Evolutionary conservation across 1,140 invertebrate genomes (phyloP), one percentile per base, ranked within the genome.

Genomic region (Chrysopa pallens): DNA sequence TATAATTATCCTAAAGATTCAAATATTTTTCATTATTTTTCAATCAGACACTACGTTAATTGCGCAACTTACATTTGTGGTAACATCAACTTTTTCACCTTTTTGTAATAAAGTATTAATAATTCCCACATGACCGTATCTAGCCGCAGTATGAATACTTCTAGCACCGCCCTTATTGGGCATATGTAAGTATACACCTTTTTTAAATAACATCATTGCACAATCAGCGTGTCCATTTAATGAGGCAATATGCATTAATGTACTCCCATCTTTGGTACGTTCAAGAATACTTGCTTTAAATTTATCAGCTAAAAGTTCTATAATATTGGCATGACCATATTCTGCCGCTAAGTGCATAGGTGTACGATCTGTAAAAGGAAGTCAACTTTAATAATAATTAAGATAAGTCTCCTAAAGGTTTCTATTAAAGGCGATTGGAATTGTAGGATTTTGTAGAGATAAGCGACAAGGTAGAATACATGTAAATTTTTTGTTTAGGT

Each of bases 171-270:
- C 77, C 78, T 98, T 98, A 64, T 98, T 98, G 46, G 95, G 94
- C 93, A 98, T 98, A 56, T 97, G 90, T 1, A 98, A 69, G 46
- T 96, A 96, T n/a, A 98, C 94, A 4, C 95, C 95, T 62, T 95
- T 95, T 59, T 93, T 96, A 57, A 98, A 88, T 15, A 98, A 80
- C 73, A 93, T 92, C 67, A 93, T 84, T n/a, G 94, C 94, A 48
- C 93, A 98, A 50, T 96, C 92, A 1, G 94, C 90, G 63, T 98
- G 93, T 0, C 94, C 95, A 59, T 88, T 91, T 36, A 91, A 63
- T 0, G 92, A 94, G 0, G 93, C 93, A 42, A 98, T 94, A 60
- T 98, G 95, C 84, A 98, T 95, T 38, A 98, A 62, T 0, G 95
- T 99, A 48, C 86, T 95, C 38, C 95, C 95, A 64, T 98, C 95